These are phyloP conservation scores for Steatocranus sp. DNA, from an alignment of 2,797 vertebrate genomes.

Conservation along the genomic window DNA sequence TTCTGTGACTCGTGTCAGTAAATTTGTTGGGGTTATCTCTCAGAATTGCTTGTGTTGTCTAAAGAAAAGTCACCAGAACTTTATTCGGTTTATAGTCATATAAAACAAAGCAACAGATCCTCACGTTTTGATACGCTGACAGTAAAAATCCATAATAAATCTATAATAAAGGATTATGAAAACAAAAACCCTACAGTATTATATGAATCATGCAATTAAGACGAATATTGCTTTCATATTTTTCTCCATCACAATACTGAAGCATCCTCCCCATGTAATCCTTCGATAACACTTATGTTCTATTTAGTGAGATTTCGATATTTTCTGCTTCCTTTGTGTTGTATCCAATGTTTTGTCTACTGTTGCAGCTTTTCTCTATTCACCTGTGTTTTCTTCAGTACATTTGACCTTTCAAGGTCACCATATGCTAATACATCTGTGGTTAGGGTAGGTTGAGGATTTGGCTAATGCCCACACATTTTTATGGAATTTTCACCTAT, in stretches of 20 bases:
- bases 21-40: neutral
- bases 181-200: neutral
- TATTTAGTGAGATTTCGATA: neutral
- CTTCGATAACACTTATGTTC: neutral
- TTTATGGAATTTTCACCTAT: neutral
- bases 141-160: neutral
- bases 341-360: neutral
- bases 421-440: fast-evolving
- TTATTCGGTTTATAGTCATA: neutral
- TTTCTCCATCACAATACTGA: neutral
- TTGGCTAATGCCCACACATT: neutral
- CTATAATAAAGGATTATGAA: neutral
- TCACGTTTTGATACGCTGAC: neutral
- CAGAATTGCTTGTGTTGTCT: neutral
- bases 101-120: neutral
- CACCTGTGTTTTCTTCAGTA: neutral
- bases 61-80: neutral
- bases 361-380: neutral
- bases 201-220: neutral
- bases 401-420: neutral
- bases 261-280: neutral
- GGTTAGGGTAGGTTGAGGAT: neutral
- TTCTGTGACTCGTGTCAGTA: neutral
- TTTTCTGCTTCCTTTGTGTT: neutral
- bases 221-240: neutral